Evolutionary conservation across 1,140 invertebrate species (phyloP).

Genomic region (Procambarus clarkii): DNA sequence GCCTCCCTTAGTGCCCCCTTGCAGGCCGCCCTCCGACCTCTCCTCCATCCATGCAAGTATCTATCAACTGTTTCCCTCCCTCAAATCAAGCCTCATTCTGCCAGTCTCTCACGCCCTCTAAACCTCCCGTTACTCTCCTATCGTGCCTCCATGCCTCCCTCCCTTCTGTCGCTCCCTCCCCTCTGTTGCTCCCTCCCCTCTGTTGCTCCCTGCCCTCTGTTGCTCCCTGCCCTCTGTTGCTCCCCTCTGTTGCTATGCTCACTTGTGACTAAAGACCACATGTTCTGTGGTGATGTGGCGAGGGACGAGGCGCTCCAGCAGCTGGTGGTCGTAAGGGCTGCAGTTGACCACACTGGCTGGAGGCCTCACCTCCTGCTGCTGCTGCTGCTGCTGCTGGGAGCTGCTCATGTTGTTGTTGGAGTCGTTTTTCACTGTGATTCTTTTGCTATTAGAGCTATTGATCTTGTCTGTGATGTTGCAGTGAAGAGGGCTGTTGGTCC

Average conservation of each 20-base stretch:
- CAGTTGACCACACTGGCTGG: constrained; percentile 62
- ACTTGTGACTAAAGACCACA: constrained; percentile 71
- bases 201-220: not conserved
- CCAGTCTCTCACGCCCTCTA: too few species aligned
- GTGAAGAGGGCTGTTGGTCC: constrained; percentile 42
- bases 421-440: not conserved
- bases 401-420: constrained; percentile 40
- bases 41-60: too few species aligned
- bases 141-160: not conserved
- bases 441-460: not conserved
- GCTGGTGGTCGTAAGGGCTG: constrained; percentile 70
- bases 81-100: too few species aligned
- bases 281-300: constrained; percentile 70
- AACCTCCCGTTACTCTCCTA: not conserved
- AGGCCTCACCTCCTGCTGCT: constrained; percentile 32
- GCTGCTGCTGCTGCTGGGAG: not conserved
- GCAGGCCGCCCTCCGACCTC: too few species aligned
- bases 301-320: constrained; percentile 60
- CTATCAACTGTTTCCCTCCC: too few species aligned
- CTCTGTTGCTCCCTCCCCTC: too few species aligned
- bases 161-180: too few species aligned
- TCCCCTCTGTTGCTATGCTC: not conserved
- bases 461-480: constrained; percentile 26
- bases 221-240: constrained; percentile 11
- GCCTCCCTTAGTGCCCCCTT: too few species aligned